These are phyloP conservation scores for Drosophila neutralis DNA, from an alignment of 2,888 invertebrate genomes.

Conservation along the genomic window DNA sequence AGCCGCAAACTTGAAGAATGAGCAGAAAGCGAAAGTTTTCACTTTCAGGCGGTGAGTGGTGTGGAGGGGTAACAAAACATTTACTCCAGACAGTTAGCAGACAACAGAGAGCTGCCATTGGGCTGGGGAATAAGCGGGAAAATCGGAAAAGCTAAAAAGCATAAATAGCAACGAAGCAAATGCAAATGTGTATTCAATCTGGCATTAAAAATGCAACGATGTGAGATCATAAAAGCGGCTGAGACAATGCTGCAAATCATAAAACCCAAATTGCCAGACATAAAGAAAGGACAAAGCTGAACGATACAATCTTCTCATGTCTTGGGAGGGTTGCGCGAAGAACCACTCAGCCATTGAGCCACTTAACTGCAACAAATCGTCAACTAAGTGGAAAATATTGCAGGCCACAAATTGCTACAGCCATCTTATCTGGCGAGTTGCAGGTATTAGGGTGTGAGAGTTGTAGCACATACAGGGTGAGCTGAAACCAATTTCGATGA, in stretches of 20 bases:
- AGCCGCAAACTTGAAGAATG: slow-evolving; percentile 43
- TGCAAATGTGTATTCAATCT: slow-evolving; percentile 72
- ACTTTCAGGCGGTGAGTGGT: slow-evolving; percentile 26
- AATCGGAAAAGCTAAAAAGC: slow-evolving; percentile 29
- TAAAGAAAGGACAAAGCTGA: slow-evolving; percentile 40
- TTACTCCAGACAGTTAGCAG: slow-evolving; percentile 57
- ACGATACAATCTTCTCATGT: slow-evolving; percentile 28
- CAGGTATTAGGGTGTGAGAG: slow-evolving; percentile 25
- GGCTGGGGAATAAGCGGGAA: slow-evolving; percentile 16
- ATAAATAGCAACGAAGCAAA: slow-evolving; percentile 48
- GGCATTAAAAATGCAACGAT: slow-evolving; percentile 70
- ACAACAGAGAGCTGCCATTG: slow-evolving; percentile 42
- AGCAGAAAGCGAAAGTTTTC: slow-evolving; percentile 67
- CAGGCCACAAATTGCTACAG: slow-evolving; percentile 72
- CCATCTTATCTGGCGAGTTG: slow-evolving; percentile 59
- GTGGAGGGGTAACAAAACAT: slow-evolving; percentile 15
- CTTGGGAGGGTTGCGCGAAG: slow-evolving; percentile 21
- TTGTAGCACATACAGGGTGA: slow-evolving; percentile 10
- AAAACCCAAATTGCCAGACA: slow-evolving; percentile 70
- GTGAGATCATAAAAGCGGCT: slow-evolving; percentile 41
- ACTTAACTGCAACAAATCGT: slow-evolving; percentile 75
- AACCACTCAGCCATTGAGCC: slow-evolving; percentile 34
- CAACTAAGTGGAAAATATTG: slow-evolving; percentile 78
- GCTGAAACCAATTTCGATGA: slow-evolving; percentile 78
- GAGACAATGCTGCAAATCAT: slow-evolving; percentile 63